Evolutionary conservation across 2,113 vertebrate genomes (phyloP).

Genomic region (Dolichallabes microphthalmus): DNA sequence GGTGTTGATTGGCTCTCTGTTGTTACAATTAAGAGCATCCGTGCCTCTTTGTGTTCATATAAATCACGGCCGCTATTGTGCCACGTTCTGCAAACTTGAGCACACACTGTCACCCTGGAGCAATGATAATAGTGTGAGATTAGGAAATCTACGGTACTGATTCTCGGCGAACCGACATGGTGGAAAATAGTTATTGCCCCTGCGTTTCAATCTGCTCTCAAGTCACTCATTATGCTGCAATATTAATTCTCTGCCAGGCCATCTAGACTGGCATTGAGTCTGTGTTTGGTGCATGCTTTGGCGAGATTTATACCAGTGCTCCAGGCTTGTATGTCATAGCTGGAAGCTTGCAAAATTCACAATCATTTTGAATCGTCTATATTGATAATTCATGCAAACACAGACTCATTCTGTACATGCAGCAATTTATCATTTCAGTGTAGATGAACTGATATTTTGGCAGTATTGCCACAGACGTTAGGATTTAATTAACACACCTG

Average conservation of each 20-base stretch:
- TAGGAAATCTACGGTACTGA: background rate
- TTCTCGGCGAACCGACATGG: background rate
- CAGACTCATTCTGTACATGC: background rate
- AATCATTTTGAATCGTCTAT: background rate
- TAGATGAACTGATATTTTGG: conserved; percentile 13
- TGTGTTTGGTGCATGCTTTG: background rate
- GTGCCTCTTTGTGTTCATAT: conserved; percentile 24
- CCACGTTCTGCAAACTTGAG: conserved; percentile 25
- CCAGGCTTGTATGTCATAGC: background rate
- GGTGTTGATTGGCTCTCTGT: conserved; percentile 43
- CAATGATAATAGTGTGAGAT: conserved; percentile 18
- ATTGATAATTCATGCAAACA: background rate
- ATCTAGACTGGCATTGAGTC: background rate
- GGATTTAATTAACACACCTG: conserved; percentile 58
- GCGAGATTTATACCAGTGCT: background rate
- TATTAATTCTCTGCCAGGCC: background rate
- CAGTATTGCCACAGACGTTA: conserved; percentile 72
- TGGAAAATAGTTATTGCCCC: conserved; percentile 11
- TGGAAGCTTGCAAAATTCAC: conserved; percentile 5
- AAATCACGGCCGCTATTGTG: background rate
- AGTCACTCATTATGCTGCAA: background rate
- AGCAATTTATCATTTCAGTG: background rate
- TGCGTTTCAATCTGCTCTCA: background rate
- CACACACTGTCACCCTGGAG: conserved; percentile 40
- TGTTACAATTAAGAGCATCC: conserved; percentile 34